Evolutionary conservation across 2,113 vertebrate species (phyloP), one percentile per base, ranked within the genome.

Genomic region (Phalacrocorax carbo): DNA sequence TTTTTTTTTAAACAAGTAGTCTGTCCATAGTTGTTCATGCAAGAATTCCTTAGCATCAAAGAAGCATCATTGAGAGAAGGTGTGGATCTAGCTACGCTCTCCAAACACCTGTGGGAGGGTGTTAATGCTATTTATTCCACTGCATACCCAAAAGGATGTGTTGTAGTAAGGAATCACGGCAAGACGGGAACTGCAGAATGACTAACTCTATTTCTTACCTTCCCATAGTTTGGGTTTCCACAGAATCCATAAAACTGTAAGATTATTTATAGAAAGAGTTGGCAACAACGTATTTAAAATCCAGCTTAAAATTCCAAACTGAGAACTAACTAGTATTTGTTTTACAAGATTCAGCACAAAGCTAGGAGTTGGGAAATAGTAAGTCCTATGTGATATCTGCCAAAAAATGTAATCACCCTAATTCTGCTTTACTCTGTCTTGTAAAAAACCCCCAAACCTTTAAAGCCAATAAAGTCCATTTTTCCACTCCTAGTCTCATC

Each of bases 311-410:
- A 89, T 22, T 71, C 32, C 57, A 71, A 95, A 84, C 23, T 11
- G 40, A 52, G 30, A 82, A 44, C 30, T 90, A 69, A 58, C 57
- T 27, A 82, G 25, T 83, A 80, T 87, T 93, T 88, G 6, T 69
- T 96, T 90, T 75, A 90, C n/a, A 66, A 86, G n/a, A n/a, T n/a
- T n/a, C n/a, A 75, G 34, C 51, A 90, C 55, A 92, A 73, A 86
- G 29, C 79, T 66, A 92, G 32, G 15, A 79, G 32, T 2, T 55
- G 46, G 51, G n/a, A 93, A 90, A 66, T 30, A 18, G n/a, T 14
- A 93, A 77, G 87, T 95, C n/a, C 64, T 77, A 19, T 52, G n/a
- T 42, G 64, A 36, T 48, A 86, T 75, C 71, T 94, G 79, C 26
- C 55, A 95, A 81, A 32, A 86, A 64, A 70, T 4, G 3, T 72